Conservation (phyloP, 2,888 invertebrate genomes). For the Fragum fragum region DNA sequence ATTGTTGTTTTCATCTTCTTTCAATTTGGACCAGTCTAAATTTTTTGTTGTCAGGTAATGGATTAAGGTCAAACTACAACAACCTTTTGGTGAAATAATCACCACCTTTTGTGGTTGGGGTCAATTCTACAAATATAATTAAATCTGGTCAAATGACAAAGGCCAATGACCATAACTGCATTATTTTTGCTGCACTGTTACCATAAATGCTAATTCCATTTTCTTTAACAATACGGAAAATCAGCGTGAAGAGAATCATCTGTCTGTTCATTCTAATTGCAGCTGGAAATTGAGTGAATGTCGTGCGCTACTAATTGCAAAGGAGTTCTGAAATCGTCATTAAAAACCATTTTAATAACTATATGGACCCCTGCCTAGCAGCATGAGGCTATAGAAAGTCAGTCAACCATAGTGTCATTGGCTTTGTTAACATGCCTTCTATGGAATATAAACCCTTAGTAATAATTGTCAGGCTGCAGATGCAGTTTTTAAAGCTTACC, state of each 20-base stretch:
- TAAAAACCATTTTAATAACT: conserved; percentile 25
- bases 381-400: background rate
- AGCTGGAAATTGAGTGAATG: conserved; percentile 24
- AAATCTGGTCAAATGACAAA: background rate
- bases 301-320: conserved; percentile 21
- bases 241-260: conserved; percentile 29
- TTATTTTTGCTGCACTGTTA: conserved; percentile 21
- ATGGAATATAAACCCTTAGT: conserved; percentile 15
- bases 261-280: conserved; percentile 24
- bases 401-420: conserved; percentile 4
- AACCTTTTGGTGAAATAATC: background rate
- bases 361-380: conserved; percentile 12
- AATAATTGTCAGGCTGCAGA: conserved; percentile 29
- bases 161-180: conserved; percentile 15
- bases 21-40: too few species aligned
- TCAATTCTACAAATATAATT: conserved; percentile 27
- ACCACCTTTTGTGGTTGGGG: conserved; percentile 5
- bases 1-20: too few species aligned
- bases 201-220: conserved; percentile 21
- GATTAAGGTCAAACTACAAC: too few species aligned
- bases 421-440: conserved; percentile 22
- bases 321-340: conserved; percentile 11
- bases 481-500: conserved; percentile 37
- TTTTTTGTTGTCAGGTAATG: too few species aligned
- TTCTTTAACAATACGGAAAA: conserved; percentile 18